These are phyloP conservation scores for Monodelphis domestica DNA, from an alignment of 2,797 vertebrate genomes.

Conservation along the genomic window DNA sequence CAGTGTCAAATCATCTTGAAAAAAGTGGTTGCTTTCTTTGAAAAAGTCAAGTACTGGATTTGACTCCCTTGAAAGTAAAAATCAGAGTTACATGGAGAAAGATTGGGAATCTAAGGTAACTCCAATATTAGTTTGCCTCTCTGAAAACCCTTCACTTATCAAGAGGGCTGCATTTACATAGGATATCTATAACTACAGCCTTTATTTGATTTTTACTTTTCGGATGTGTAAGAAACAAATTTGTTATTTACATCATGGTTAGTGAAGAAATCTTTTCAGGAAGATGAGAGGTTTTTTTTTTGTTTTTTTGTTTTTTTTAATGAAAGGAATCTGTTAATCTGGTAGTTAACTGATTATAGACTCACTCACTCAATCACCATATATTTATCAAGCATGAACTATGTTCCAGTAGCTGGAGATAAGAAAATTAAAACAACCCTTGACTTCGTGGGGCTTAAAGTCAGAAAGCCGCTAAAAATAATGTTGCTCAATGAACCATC, in stretches of 20 bases:
- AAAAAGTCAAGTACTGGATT: not conserved
- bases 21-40: not conserved
- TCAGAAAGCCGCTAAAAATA: too few relatives aligned
- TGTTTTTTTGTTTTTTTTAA: not conserved
- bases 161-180: not conserved
- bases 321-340: not conserved
- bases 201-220: not conserved
- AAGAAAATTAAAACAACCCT: not conserved
- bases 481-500: too few relatives aligned
- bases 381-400: too few relatives aligned
- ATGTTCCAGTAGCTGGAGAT: too few relatives aligned
- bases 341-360: not conserved
- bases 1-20: not conserved
- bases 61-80: not conserved
- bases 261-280: not conserved
- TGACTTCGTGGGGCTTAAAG: not conserved
- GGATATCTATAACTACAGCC: too few relatives aligned
- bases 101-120: not conserved
- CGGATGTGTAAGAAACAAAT: not conserved
- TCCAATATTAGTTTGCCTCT: not conserved
- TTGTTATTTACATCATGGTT: not conserved
- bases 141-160: not conserved
- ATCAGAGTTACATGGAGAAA: constrained; percentile 8
- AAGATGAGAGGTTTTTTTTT: not conserved
- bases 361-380: too few relatives aligned